Conservation (phyloP, 35 echinoderm and acorn worm genomes). For the Hemicentrotus pulcherrimus region DNA sequence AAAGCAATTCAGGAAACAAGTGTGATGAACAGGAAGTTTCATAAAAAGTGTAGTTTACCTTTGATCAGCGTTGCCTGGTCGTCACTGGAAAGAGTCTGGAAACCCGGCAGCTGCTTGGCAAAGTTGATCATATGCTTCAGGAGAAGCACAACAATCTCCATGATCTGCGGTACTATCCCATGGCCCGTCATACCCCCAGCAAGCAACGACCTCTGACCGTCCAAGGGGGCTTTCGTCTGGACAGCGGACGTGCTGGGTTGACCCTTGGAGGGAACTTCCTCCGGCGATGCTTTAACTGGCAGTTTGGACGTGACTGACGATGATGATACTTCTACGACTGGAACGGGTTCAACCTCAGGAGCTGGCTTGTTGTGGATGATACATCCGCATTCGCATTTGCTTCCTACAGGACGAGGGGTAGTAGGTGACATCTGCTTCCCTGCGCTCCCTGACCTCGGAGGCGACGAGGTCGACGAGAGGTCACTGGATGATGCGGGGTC, state of each 20-base stretch:
- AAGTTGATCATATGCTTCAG: constrained; percentile 84
- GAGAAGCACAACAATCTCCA: constrained; percentile 75
- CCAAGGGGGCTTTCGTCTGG: background rate
- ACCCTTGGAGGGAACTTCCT: background rate
- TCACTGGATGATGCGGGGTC: background rate
- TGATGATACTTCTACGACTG: background rate
- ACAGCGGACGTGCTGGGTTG: background rate
- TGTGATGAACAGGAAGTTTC: no score
- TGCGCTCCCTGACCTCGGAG: background rate
- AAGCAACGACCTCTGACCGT: background rate
- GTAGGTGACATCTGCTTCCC: background rate
- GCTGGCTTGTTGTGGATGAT: constrained; percentile 31
- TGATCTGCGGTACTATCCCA: constrained; percentile 54
- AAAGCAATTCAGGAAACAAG: no score
- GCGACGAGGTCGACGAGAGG: background rate
- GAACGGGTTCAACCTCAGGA: background rate
- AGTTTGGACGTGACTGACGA: background rate
- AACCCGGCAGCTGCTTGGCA: constrained; percentile 78
- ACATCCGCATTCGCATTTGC: constrained; percentile 33
- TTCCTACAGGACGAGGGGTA: background rate
- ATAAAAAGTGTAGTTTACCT: constrained; percentile 29
- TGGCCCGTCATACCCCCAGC: background rate
- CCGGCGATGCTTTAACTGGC: background rate
- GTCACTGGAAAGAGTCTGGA: constrained; percentile 55
- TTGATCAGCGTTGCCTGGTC: constrained; percentile 88